Evolutionary conservation across 2,888 invertebrate genomes (phyloP).

Genomic region (Zaprionus lineosus): DNA sequence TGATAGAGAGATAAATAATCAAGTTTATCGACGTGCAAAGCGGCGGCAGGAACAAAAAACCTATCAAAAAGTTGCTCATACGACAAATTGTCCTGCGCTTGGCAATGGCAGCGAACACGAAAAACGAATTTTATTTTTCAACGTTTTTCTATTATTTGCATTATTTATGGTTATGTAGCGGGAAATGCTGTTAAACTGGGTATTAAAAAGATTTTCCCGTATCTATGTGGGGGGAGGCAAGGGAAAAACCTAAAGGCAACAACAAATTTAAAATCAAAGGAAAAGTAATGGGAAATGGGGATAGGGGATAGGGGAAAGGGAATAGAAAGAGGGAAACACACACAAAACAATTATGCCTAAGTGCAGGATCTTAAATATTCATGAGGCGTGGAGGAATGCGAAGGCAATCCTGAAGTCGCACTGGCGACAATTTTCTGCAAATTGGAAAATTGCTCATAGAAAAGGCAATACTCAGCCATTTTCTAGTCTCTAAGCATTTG

Average conservation of each 20-base stretch:
- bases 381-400: no score
- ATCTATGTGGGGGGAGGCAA: constrained; percentile 28
- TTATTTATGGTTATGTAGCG: constrained; percentile 66
- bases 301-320: no score
- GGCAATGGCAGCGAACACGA: constrained; percentile 24
- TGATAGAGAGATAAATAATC: constrained; percentile 2
- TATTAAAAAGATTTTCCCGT: constrained; percentile 53
- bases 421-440: not conserved
- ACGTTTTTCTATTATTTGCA: constrained; percentile 67
- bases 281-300: constrained; percentile 9
- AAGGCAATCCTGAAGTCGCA: no score
- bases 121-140: constrained; percentile 58
- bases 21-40: constrained; percentile 53
- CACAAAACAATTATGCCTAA: constrained; percentile 67
- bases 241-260: no score
- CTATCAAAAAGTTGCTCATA: constrained; percentile 70
- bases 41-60: constrained; percentile 37
- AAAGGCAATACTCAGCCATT: constrained; percentile 3
- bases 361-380: constrained; percentile 62
- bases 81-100: constrained; percentile 63
- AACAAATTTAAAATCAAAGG: constrained; percentile 11
- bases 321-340: no score
- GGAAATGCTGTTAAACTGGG: constrained; percentile 61
- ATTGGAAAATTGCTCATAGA: not conserved
- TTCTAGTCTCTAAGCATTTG: not conserved